Conservation (phyloP, 2,113 vertebrate species). For the Andinoacara biseriatus region DNA sequence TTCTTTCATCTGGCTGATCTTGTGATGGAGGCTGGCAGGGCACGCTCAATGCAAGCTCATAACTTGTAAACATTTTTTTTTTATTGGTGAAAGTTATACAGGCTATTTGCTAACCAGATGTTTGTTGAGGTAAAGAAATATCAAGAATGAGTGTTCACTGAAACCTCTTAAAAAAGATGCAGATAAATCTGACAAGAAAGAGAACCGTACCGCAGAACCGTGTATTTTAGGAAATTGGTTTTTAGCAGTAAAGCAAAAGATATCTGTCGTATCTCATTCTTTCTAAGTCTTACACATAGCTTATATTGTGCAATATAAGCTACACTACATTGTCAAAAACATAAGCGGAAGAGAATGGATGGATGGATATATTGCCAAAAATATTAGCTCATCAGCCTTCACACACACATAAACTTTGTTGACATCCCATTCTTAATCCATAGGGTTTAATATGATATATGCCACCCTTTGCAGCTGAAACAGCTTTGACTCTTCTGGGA, state of each 20-base stretch:
- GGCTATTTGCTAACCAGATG: not conserved
- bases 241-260: too few relatives aligned
- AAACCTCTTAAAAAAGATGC: not conserved
- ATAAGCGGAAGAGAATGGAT: too few relatives aligned
- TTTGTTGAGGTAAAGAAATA: not conserved
- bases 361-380: too few relatives aligned
- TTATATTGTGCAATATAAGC: not conserved
- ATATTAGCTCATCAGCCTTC: too few relatives aligned
- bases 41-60: not conserved
- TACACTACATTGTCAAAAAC: too few relatives aligned
- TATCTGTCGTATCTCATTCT: too few relatives aligned
- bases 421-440: too few relatives aligned
- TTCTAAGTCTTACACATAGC: not conserved
- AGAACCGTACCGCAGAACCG: not conserved
- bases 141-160: not conserved
- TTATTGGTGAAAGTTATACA: not conserved
- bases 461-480: too few relatives aligned
- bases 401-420: too few relatives aligned
- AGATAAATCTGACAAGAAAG: not conserved
- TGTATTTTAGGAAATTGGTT: not conserved
- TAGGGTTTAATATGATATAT: too few relatives aligned
- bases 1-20: constrained; percentile 29
- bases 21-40: constrained; percentile 2
- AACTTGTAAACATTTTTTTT: not conserved
- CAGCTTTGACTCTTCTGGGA: too few relatives aligned